phyloP scores from a whole-genome alignment of 2,888 invertebrate species.

The Pachydiplax longipennis region DNA sequence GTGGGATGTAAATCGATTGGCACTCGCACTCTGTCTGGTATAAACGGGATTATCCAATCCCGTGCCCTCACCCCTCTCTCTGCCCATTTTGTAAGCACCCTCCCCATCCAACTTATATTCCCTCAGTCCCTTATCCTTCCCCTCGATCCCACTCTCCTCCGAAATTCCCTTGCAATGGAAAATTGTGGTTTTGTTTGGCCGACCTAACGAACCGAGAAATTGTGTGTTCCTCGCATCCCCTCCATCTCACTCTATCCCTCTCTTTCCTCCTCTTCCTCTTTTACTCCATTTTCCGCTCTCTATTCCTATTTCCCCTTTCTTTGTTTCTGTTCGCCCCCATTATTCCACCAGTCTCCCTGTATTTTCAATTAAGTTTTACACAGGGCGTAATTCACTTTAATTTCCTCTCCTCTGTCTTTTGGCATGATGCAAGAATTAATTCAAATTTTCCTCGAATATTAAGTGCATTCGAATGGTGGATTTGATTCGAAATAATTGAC shows the following conservation, averaged over 20 bases:
- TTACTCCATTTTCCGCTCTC: not conserved
- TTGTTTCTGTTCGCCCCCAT: not conserved
- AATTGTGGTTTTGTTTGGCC: constrained; percentile 44
- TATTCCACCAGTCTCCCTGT: not conserved
- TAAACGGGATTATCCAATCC: constrained; percentile 42
- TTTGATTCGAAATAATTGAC: not conserved
- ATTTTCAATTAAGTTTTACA: not conserved
- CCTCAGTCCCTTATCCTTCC: not conserved
- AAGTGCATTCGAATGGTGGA: not conserved
- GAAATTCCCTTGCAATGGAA: constrained; percentile 33
- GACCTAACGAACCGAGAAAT: constrained; percentile 45
- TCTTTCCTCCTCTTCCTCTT: not conserved
- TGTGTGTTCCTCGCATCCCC: constrained; percentile 35
- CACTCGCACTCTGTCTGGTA: constrained; percentile 39
- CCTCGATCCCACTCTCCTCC: not conserved
- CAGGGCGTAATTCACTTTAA: not conserved
- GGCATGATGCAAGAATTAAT: not conserved
- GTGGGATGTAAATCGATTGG: constrained; percentile 42
- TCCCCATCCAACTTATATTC: not conserved
- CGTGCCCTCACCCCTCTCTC: not conserved
- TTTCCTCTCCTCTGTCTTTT: not conserved
- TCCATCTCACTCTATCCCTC: not conserved
- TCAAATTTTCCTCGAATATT: too few species aligned
- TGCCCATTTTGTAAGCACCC: not conserved
- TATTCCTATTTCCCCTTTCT: not conserved